These are phyloP conservation scores for Geophilus truncorum DNA, from an alignment of 2,888 invertebrate genomes.

Conservation along the genomic window DNA sequence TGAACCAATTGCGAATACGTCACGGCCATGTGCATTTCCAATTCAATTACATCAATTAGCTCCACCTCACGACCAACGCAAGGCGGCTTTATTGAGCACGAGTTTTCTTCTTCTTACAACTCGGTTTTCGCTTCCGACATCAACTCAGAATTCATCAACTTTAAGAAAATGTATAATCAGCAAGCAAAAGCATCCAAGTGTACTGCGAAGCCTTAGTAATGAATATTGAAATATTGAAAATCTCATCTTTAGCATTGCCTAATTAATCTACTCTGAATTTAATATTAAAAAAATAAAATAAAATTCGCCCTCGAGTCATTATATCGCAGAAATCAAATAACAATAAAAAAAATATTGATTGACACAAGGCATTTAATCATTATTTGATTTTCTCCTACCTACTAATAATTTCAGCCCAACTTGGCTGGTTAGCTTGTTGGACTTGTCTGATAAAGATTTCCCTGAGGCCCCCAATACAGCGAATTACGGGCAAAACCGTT, in stretches of 20 bases:
- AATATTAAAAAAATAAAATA: neutral
- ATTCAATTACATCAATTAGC: slow-evolving; percentile 25
- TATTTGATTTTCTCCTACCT: neutral
- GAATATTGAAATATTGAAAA: slow-evolving; percentile 15
- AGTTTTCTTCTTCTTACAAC: neutral
- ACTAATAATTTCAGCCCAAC: neutral
- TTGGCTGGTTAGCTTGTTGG: neutral
- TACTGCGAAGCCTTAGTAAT: neutral
- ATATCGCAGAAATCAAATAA: neutral
- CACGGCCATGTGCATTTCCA: slow-evolving; percentile 10
- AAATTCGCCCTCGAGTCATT: neutral
- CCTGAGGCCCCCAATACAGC: neutral
- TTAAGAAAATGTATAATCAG: neutral
- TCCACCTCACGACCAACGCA: neutral
- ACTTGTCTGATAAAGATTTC: neutral
- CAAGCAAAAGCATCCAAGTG: neutral
- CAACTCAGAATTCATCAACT: neutral
- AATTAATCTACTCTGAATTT: neutral
- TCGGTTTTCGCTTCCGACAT: neutral
- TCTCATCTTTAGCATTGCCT: neutral
- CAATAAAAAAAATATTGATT: neutral
- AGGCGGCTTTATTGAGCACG: neutral
- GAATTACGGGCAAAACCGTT: slow-evolving; percentile 13
- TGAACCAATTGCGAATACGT: slow-evolving; percentile 25
- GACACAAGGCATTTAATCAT: neutral